Conservation (phyloP, 2,797 vertebrate genomes). For the Peromyscus eremicus region DNA sequence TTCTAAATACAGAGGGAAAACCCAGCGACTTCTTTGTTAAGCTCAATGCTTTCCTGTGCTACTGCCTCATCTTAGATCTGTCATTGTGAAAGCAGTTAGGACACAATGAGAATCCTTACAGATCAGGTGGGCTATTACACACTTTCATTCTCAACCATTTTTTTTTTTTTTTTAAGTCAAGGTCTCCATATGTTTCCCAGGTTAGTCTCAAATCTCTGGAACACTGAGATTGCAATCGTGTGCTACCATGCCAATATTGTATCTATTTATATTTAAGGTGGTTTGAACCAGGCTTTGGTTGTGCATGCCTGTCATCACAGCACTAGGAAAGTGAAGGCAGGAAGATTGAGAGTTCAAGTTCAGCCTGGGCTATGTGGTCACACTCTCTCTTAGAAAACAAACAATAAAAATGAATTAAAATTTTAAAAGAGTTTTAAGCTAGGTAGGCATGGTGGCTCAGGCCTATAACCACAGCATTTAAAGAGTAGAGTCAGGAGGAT, state of each 20-base stretch:
- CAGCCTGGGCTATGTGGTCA: not conserved
- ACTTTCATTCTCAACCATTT: not conserved
- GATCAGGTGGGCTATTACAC: not conserved
- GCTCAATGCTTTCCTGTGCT: not conserved
- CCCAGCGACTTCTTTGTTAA: slow-evolving; percentile 12
- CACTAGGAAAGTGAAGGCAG: not conserved
- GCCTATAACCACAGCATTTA: not conserved
- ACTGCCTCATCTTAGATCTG: not conserved
- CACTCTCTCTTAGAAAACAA: not conserved
- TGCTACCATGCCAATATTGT: not conserved
- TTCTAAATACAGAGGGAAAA: not conserved
- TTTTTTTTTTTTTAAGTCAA: not conserved
- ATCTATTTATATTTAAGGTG: not conserved
- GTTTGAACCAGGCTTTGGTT: not conserved
- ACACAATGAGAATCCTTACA: not conserved
- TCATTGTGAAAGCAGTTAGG: not conserved
- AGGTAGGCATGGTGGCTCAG: not conserved
- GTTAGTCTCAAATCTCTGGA: not conserved
- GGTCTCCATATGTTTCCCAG: not conserved
- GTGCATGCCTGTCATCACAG: not conserved
- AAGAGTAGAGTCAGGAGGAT: not conserved
- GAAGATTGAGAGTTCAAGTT: not conserved
- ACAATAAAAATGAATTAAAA: not conserved
- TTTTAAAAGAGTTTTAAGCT: not conserved
- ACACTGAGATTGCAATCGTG: not conserved